Conservation (phyloP, 1,140 invertebrate genomes). For the Calephelis virginiensis region DNA sequence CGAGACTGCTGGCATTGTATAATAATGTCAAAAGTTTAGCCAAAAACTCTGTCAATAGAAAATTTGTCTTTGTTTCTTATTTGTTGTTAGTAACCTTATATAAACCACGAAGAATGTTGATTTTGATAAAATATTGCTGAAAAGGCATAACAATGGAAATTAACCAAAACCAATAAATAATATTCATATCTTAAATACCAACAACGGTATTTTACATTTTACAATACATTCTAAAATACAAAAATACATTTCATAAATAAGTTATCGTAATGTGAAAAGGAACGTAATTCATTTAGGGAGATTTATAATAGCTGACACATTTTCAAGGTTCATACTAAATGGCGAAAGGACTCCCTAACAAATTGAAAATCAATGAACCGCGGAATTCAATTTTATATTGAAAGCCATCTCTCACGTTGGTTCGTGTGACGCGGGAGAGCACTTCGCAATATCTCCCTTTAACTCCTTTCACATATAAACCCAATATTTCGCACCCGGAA, state of each 20-base stretch:
- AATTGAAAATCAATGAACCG: conserved; percentile 81
- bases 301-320: conserved; percentile 53
- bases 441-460: conserved; percentile 55
- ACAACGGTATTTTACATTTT: too few species aligned
- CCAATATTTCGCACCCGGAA: conserved; percentile 41
- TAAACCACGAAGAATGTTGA: too few species aligned
- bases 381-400: conserved; percentile 82
- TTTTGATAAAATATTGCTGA: too few species aligned
- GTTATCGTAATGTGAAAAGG: conserved; percentile 22
- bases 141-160: too few species aligned
- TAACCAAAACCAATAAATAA: too few species aligned
- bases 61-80: too few species aligned
- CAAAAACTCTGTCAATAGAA: too few species aligned
- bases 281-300: conserved; percentile 42
- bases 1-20: too few species aligned
- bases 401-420: conserved; percentile 76
- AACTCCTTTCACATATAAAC: conserved; percentile 58
- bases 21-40: too few species aligned
- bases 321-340: conserved; percentile 42
- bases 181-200: too few species aligned
- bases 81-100: too few species aligned
- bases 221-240: not conserved
- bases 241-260: conserved; percentile 7
- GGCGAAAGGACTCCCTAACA: conserved; percentile 63
- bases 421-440: conserved; percentile 47